A percentile compares a stretch with the other conserved stretches of the same genome.
Conservation (phyloP, 64 coral and sea anemone genomes). For the Actinia tenebrosa region DNA sequence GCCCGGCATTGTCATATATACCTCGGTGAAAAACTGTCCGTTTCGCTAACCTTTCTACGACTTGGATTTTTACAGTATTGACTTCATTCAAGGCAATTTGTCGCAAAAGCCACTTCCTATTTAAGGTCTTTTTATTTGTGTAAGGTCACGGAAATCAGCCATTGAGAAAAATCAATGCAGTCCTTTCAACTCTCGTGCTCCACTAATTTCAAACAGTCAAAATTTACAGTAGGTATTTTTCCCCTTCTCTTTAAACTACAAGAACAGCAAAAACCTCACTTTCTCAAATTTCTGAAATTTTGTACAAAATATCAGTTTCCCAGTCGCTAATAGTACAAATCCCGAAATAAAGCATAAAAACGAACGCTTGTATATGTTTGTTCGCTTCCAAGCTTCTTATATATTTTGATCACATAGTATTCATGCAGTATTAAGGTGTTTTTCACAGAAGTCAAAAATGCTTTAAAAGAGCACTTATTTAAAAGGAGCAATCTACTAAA, state of each 20-base stretch:
- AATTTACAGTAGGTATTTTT: not conserved
- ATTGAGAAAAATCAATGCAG: not conserved
- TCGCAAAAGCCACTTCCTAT: conserved; percentile 4
- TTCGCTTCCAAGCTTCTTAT: not conserved
- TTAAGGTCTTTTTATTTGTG: conserved; percentile 6
- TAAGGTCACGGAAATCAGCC: not conserved
- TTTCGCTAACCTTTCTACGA: not conserved
- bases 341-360: not conserved
- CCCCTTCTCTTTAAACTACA: not conserved
- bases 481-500: not conserved
- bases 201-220: not conserved
- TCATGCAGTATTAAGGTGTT: not conserved
- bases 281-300: not conserved
- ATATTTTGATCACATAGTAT: not conserved
- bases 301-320: not conserved
- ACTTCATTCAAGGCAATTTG: not conserved
- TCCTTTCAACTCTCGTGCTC: not conserved
- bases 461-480: too few species aligned
- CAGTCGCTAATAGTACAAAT: not conserved
- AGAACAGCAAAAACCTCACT: not conserved
- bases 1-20: not conserved
- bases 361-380: not conserved
- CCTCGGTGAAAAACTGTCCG: not conserved
- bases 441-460: not conserved
- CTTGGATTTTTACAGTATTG: not conserved